Evolutionary conservation across 2,797 vertebrate species (phyloP).

Genomic region (Champsocephalus esox): DNA sequence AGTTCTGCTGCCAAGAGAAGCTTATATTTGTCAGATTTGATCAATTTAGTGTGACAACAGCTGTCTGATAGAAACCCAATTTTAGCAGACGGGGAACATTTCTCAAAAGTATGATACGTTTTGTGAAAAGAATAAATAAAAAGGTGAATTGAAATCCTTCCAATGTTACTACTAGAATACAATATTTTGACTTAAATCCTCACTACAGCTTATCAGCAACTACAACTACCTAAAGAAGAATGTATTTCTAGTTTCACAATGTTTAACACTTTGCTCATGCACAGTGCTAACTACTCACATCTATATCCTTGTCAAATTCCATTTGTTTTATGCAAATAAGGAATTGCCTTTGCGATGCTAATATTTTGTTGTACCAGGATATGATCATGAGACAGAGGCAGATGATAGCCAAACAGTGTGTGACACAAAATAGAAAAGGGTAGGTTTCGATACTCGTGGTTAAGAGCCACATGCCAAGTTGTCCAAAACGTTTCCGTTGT

Average conservation of each 20-base stretch:
- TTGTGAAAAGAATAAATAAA: background rate
- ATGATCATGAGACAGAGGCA: background rate
- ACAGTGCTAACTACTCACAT: background rate
- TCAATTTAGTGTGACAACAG: background rate
- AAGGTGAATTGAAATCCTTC: background rate
- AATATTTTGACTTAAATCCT: background rate
- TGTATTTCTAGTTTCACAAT: background rate
- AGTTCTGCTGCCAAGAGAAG: too few relatives aligned
- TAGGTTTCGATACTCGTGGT: background rate
- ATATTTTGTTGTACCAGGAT: background rate
- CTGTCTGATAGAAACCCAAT: background rate
- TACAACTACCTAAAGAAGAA: background rate
- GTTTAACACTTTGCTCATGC: background rate
- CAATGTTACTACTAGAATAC: background rate
- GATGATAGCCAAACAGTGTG: background rate
- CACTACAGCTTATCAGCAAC: background rate
- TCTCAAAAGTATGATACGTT: background rate
- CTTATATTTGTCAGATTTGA: too few relatives aligned
- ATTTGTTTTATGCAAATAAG: background rate
- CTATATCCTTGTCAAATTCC: background rate
- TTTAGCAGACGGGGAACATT: background rate
- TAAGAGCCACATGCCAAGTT: background rate
- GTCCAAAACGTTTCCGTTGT: background rate
- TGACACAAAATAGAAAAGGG: background rate
- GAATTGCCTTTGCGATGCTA: background rate